Evolutionary conservation across 2,113 vertebrate genomes (phyloP).

Genomic region (Brachirus orientalis): DNA sequence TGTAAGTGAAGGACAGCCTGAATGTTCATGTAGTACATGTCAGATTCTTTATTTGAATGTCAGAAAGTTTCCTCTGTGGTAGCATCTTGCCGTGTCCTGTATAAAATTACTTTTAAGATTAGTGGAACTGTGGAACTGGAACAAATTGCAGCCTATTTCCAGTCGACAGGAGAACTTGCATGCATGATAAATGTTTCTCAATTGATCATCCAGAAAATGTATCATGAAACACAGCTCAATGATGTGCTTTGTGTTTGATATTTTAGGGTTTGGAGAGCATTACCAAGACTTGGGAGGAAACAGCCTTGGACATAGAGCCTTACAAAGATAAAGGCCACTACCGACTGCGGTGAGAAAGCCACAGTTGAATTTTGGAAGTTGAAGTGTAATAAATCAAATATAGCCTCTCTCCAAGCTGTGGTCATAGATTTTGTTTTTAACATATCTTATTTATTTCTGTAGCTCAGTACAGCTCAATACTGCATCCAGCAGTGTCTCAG

Average conservation of each 20-base stretch:
- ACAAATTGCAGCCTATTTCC: too few relatives aligned
- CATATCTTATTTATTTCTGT: not conserved
- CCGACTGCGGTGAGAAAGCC: conserved; percentile 53
- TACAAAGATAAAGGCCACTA: conserved; percentile 64
- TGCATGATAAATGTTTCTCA: too few relatives aligned
- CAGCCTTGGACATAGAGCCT: conserved; percentile 45
- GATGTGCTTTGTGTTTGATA: conserved; percentile 3
- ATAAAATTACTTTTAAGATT: too few relatives aligned
- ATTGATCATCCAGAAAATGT: too few relatives aligned
- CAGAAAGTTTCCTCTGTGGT: too few relatives aligned
- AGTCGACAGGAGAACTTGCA: too few relatives aligned
- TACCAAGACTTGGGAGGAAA: conserved; percentile 57
- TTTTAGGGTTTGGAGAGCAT: conserved; percentile 59
- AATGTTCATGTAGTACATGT: too few relatives aligned
- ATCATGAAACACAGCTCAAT: not conserved
- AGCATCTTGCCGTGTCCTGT: too few relatives aligned
- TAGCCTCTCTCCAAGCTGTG: not conserved
- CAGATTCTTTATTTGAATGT: too few relatives aligned
- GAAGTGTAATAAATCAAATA: not conserved
- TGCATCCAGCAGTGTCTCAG: conserved; percentile 5
- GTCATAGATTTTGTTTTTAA: not conserved
- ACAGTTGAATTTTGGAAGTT: not conserved
- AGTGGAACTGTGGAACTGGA: too few relatives aligned
- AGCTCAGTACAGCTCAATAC: conserved; percentile 9
- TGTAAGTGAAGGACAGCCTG: too few relatives aligned